Conservation (phyloP, 1,140 invertebrate species). For the Alviniconcha marisindica region DNA sequence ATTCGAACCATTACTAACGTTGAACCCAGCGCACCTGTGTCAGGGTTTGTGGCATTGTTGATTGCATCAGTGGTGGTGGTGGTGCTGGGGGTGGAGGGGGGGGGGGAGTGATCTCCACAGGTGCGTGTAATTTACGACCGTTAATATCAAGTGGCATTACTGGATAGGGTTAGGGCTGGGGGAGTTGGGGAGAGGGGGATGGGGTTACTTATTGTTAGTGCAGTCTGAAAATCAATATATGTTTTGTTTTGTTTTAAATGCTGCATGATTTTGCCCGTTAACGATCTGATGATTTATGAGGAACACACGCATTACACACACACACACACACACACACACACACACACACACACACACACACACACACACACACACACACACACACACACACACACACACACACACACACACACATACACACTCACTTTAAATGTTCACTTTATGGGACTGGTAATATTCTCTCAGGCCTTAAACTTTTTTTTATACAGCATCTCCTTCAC, state of each 20-base stretch:
- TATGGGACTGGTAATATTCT: not conserved
- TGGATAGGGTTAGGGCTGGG: too few species aligned
- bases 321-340: constrained; percentile 1
- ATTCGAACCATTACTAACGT: not conserved
- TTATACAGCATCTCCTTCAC: not conserved
- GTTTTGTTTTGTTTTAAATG: not conserved
- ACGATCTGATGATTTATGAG: not conserved
- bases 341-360: constrained; percentile 14
- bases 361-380: not conserved
- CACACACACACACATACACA: constrained; percentile 26
- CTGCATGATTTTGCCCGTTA: not conserved
- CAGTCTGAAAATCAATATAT: not conserved
- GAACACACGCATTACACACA: not conserved
- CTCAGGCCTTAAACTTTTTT: not conserved
- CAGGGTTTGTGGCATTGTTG: not conserved
- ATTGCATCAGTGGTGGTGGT: too few species aligned
- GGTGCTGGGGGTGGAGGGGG: too few species aligned
- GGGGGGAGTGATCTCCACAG: too few species aligned
- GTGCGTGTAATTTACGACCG: not conserved
- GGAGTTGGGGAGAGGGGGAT: too few species aligned
- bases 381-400: constrained; percentile 9
- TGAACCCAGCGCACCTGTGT: not conserved
- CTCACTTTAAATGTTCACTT: not conserved
- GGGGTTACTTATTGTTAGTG: too few species aligned
- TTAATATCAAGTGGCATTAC: not conserved